Percentiles rank a stretch among this genome's conserved stretches.
These are phyloP conservation scores for Aldabrachelys gigantea DNA, from an alignment of 2,113 vertebrate genomes.

Conservation along the genomic window DNA sequence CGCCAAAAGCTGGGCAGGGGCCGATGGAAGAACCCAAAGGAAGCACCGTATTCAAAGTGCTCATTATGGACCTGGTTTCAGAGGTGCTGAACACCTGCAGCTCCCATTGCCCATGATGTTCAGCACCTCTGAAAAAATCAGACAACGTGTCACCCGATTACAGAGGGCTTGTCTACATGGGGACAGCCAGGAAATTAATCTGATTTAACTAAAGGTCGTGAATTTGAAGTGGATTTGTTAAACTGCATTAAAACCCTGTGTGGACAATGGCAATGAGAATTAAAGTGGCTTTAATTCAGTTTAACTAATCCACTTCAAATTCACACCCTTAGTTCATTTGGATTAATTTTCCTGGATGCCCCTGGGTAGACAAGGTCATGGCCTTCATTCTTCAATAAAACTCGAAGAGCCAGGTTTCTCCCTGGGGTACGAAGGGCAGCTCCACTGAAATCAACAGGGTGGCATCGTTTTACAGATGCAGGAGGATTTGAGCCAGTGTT, in stretches of 20 bases:
- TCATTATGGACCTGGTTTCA: not conserved
- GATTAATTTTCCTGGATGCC: not conserved
- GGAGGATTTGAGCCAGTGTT: not conserved
- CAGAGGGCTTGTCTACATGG: not conserved
- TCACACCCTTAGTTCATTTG: not conserved
- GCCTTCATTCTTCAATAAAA: not conserved
- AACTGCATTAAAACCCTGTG: not conserved
- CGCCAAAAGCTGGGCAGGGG: fast-evolving
- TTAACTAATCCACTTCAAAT: not conserved
- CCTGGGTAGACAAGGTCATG: not conserved
- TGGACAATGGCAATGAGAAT: not conserved
- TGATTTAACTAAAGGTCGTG: not conserved
- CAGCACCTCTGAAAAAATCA: not conserved
- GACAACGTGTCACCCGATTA: not conserved
- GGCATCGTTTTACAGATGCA: not conserved
- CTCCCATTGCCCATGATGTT: not conserved
- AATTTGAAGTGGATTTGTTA: not conserved
- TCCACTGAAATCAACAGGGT: not conserved
- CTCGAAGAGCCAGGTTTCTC: fast-evolving
- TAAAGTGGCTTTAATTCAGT: not conserved
- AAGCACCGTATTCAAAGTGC: not conserved
- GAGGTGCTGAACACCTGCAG: not conserved
- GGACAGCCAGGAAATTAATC: not conserved
- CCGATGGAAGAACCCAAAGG: not conserved
- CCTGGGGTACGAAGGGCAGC: not conserved